Conservation (phyloP, 2,113 vertebrate genomes). For the Pseudorectes ferrugineus region DNA sequence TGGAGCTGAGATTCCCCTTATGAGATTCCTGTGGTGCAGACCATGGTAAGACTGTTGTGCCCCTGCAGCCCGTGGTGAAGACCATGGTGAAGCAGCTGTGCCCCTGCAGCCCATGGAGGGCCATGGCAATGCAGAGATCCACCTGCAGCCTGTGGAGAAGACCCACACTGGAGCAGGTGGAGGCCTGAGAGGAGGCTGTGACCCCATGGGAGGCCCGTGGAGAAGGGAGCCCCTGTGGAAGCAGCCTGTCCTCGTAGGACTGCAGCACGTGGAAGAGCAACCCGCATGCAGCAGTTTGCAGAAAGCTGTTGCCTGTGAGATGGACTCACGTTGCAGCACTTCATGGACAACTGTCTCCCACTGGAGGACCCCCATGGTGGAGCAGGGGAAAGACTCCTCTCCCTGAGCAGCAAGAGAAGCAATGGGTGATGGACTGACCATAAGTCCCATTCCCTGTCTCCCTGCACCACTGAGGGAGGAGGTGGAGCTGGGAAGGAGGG, state of each 20-base stretch:
- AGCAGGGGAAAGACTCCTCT: neutral
- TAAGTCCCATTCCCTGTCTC: neutral
- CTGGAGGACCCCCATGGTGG: neutral
- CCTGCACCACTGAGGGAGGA: neutral
- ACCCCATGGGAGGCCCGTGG: rapidly evolving
- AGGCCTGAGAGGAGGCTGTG: too few species aligned
- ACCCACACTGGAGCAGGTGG: neutral
- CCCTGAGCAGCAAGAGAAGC: neutral
- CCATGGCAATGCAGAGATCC: neutral
- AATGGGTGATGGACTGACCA: neutral
- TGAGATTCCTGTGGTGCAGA: neutral
- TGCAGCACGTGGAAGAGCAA: neutral
- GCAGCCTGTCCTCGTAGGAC: neutral
- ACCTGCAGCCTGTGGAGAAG: neutral
- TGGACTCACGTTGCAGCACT: rapidly evolving
- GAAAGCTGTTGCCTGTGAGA: neutral
- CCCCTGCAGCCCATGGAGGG: neutral
- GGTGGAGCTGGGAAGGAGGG: neutral
- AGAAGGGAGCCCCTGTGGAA: rapidly evolving
- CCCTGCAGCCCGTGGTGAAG: neutral
- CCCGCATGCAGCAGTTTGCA: neutral
- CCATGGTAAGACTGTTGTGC: neutral
- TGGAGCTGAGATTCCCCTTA: neutral
- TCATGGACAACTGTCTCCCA: neutral
- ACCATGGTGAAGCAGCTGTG: neutral